Evolutionary conservation across 2,888 invertebrate genomes (phyloP), one percentile per base, ranked within the genome.

Genomic region (Meloe dianella): DNA sequence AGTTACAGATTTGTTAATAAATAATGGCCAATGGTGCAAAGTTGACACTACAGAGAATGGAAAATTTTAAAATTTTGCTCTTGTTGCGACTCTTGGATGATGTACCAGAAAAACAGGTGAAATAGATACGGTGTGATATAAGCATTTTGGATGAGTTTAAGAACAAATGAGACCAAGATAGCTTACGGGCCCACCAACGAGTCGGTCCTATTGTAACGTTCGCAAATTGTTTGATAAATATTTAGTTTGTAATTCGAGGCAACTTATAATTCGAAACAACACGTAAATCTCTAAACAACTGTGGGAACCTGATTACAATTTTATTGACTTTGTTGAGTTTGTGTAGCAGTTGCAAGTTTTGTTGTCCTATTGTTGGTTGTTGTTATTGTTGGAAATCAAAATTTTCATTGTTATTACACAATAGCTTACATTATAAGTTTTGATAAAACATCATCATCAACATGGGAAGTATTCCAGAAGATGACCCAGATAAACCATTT

Each of bases 381-480:
- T 20, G 41, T n/a, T 38, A 14, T 14, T 41, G n/a, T 8, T 47
- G 1, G n/a, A 20, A 47, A 47, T 47, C 47, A 63, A 66, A 65
- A 63, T 63, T 60, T 32, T 56, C 38, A 35, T 62, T 66, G 57
- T 62, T 63, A 66, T 38, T 17, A 27, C 20, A 57, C 67, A 67
- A 64, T 57, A 57, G 62, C 24, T 24, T 24, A 54, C 54, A 54
- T 12, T 14, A 32, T 10, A 12, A 24, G 24, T 54, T n/a, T 24
- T 24, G 54, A 54, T 54, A 24, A 24, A 24, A 54, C 24, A 54
- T 12, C 54, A 41, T 41, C 17, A 41, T 35, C 63, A 67, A 67
- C 58, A 64, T 57, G 60, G 24, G 59, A 8, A 35, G 20, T 32
- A 24, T 59, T 38, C 10, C 20, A 22, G 58, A n/a, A n/a, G n/a